phyloP scores from a whole-genome alignment of 2,113 vertebrate species.

The Protomyctophum bolini region DNA sequence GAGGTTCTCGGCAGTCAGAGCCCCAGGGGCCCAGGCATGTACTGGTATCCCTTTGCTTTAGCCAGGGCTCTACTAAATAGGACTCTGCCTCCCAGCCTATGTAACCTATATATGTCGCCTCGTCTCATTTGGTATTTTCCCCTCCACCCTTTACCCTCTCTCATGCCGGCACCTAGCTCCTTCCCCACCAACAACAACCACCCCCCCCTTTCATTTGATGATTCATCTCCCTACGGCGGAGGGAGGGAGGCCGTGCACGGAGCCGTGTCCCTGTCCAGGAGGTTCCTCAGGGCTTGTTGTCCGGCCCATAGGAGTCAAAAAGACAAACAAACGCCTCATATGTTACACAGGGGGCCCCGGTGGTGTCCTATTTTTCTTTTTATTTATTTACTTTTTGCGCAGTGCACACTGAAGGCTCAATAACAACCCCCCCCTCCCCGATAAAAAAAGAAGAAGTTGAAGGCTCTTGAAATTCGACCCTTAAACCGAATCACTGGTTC shows the following conservation, averaged over 20 bases:
- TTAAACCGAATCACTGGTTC: background rate
- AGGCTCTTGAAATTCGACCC: background rate
- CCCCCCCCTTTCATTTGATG: background rate
- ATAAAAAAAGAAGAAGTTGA: background rate
- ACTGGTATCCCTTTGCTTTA: conserved; percentile 3
- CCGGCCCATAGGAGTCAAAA: background rate
- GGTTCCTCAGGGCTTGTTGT: background rate
- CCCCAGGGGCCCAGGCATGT: conserved; percentile 12
- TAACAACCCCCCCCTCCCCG: background rate
- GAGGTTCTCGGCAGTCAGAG: background rate
- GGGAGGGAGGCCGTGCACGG: background rate
- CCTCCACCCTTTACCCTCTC: background rate
- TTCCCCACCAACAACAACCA: too few species aligned
- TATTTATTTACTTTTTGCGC: background rate
- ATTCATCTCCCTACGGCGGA: background rate
- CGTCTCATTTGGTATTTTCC: background rate
- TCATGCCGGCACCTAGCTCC: background rate
- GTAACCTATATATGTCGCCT: background rate
- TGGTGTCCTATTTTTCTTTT: conserved; percentile 8
- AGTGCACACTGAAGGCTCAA: background rate
- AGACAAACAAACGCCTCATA: conserved; percentile 6
- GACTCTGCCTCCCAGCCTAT: background rate
- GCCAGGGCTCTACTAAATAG: background rate
- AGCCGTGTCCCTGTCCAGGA: background rate
- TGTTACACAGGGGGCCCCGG: background rate